Percentiles rank a stretch among this genome's conserved stretches.
Conservation (phyloP, 1,140 invertebrate genomes). For the Zaprionus camerounensis region DNA sequence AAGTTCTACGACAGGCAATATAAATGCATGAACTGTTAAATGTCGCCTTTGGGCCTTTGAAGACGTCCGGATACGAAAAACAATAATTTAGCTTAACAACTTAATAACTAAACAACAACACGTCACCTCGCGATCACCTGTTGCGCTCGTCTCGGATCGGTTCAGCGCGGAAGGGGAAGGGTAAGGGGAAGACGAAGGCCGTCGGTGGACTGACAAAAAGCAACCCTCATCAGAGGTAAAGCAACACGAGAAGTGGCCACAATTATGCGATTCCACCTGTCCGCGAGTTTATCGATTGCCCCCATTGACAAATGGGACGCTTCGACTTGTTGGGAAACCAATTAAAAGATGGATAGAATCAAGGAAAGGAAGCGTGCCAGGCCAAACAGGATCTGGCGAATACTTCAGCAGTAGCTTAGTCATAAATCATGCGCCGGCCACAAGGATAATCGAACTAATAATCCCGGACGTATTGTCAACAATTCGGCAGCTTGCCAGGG, state of each 20-base stretch:
- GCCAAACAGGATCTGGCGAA: slow-evolving; percentile 33
- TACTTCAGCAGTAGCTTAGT: slow-evolving; percentile 25
- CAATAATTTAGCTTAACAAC: slow-evolving; percentile 80
- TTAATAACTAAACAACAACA: slow-evolving; percentile 70
- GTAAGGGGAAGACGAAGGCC: not conserved
- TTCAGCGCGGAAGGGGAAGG: too few relatives aligned
- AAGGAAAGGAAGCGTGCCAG: slow-evolving; percentile 17
- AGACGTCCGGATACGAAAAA: slow-evolving; percentile 25
- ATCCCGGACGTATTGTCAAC: slow-evolving; percentile 36
- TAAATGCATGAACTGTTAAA: slow-evolving; percentile 74
- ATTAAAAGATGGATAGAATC: slow-evolving; percentile 71
- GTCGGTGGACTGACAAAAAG: not conserved
- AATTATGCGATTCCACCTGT: slow-evolving; percentile 72
- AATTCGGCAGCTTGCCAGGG: slow-evolving; percentile 24
- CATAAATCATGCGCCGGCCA: slow-evolving; percentile 22
- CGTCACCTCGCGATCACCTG: slow-evolving; percentile 48
- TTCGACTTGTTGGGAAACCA: slow-evolving; percentile 68
- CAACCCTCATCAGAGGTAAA: slow-evolving; percentile 14
- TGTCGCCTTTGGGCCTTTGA: slow-evolving; percentile 56
- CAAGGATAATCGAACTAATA: slow-evolving; percentile 54
- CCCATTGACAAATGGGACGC: slow-evolving; percentile 79
- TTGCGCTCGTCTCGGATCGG: slow-evolving; percentile 24
- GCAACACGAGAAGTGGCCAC: slow-evolving; percentile 14
- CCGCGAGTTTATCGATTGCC: slow-evolving; percentile 77
- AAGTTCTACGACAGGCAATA: slow-evolving; percentile 54